Base-by-base conservation (phyloP, 2,797 vertebrate genomes). In the Mus spretus region DNA sequence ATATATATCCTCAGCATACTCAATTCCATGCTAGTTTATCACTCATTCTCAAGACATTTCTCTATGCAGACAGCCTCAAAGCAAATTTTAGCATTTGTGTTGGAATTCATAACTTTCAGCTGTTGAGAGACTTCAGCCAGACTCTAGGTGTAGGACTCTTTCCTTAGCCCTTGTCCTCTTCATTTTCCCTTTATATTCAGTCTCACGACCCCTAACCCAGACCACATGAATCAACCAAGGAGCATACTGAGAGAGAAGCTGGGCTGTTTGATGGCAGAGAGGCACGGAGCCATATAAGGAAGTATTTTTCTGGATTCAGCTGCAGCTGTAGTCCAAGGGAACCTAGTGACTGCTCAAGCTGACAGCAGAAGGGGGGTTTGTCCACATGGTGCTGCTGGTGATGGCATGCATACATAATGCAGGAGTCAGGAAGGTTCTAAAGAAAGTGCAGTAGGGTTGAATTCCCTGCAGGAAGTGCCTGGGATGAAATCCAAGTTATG, bases 161-260 rank as follows among this genome's bases (percentile, higher is more conserved):
- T 77, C 12, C 28, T 31, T 61, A 74, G 34, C 19, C 37, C 17
- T 31, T 31, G 22, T 59, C 6, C 15, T 19, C 70, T 44, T 88
- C 40, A 22, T 44, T 61, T 77, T 44, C n/a, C 72, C 26, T 59
- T 61, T 47, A 31, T 61, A 59, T 24, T 77, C 37, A 61, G 17
- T 9, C 12, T 44, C 37, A 31, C 14, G 12, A 93, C 90, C 83
- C 85, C n/a, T 34, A 37, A 40, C 67, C 85, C 47, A 50, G 47
- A 50, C 9, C 47, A 50, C 9, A 50, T 83, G 53, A 78, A 79
- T 14, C 57, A 82, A 53, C 40, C 57, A 40, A 86, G 78, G 67
- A 63, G 40, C 40, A 14, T 92, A 88, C 77, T 95, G 80, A 94
- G 65, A 88, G 12, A 65, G 78, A 91, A 57, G 95, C 6, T 80